Evolutionary conservation across 2,888 invertebrate genomes (phyloP), one percentile per base, ranked within the genome.

Genomic region (Drosophila sordidapex): DNA sequence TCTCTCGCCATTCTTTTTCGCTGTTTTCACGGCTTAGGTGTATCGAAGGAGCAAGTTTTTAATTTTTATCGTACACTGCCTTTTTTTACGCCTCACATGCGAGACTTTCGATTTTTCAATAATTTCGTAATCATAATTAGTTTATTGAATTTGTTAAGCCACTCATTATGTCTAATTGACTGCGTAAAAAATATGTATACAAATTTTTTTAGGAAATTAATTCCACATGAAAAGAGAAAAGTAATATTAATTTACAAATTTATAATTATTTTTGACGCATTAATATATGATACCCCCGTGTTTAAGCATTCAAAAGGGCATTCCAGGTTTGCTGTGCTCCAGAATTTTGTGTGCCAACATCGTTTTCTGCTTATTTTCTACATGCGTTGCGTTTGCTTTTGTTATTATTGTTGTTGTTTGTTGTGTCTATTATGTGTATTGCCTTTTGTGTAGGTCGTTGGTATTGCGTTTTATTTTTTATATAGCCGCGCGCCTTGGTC

Each of bases 21-120:
- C 57, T 48, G 29, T 46, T 52, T 61, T 71, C 71, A 82, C 77
- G 77, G 74, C 66, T 78, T 78, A 82, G 72, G 63, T 79, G 73
- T 72, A 75, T 73, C 76, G 79, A 81, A 87, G 91, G 91, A 91
- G 85, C 80, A 90, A 90, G 89, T 90, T 91, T 90, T 89, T 81
- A 89, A 88, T 91, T 89, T 89, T 82, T 86, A 87, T 81, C 83
- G 68, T 76, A 53, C 70, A 25, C 15, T 58, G 77, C 56, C 62
- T 66, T 49, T 13, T 13, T 46, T 36, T 68, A 61, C 31, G n/a
- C 31, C 43, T 69, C 31, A 59, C 31, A 18, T 60, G 21, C 18
- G 60, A 29, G 49, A 59, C 21, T 46, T 46, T 25, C 18, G 43
- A 40, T 62, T 36, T 29, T 49, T 29, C 7, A 35, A 38, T 74